These are phyloP conservation scores for Lytechinus variegatus DNA, from an alignment of 35 echinoderm and acorn worm species.

Conservation along the genomic window DNA sequence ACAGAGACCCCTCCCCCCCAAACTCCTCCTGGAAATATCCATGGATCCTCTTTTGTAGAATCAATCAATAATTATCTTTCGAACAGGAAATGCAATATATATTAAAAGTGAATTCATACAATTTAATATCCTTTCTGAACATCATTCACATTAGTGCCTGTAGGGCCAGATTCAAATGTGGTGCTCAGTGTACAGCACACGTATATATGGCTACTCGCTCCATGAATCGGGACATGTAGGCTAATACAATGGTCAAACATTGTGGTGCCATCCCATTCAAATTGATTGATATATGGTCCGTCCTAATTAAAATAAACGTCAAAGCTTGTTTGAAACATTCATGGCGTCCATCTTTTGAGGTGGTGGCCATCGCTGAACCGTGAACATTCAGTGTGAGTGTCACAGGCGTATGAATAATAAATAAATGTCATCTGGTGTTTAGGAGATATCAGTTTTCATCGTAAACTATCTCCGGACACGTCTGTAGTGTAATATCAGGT, in stretches of 20 bases:
- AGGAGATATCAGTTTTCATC: slow-evolving; percentile 24
- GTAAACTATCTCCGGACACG: slow-evolving; percentile 10
- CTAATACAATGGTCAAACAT: too few species aligned
- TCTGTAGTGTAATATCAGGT: neutral
- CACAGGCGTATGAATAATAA: slow-evolving; percentile 21
- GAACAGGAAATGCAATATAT: neutral
- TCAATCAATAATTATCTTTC: neutral
- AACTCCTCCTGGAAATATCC: neutral
- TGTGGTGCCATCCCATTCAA: neutral
- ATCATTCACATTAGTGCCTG: neutral
- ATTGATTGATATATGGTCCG: neutral
- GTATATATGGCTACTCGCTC: neutral
- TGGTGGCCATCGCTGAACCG: neutral
- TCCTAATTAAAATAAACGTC: slow-evolving; percentile 20
- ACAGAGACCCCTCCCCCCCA: neutral
- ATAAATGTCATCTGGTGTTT: slow-evolving; percentile 43
- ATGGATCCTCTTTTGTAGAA: neutral
- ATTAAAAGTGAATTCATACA: neutral
- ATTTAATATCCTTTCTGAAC: neutral
- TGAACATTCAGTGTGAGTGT: slow-evolving; percentile 23
- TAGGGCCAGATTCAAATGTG: neutral
- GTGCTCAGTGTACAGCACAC: neutral
- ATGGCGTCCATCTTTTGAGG: neutral
- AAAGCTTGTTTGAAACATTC: slow-evolving; percentile 4
- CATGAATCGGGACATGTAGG: neutral